phyloP scores from a whole-genome alignment of 2,113 vertebrate genomes.

The Halcyon senegalensis region DNA sequence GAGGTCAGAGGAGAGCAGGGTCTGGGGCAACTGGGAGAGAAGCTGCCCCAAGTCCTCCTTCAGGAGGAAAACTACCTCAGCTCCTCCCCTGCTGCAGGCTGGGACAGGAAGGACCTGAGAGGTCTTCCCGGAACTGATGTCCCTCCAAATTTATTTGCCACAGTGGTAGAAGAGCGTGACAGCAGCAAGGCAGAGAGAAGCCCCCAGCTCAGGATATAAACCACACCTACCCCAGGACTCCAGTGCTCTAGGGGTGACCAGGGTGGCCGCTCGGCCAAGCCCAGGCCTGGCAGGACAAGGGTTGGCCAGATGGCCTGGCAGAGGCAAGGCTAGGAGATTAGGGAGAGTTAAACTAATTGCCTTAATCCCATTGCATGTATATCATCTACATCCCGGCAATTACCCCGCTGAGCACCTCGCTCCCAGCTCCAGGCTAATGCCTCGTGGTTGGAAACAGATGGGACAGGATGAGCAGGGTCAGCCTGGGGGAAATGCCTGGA shows the following conservation, averaged over 20 bases:
- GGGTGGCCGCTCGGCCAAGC: fast-evolving
- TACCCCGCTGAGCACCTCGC: neutral
- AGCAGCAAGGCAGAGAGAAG: neutral
- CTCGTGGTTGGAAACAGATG: neutral
- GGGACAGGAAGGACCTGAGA: neutral
- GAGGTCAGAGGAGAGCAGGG: neutral
- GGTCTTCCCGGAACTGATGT: neutral
- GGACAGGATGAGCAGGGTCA: slow-evolving; percentile 12
- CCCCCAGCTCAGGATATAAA: fast-evolving
- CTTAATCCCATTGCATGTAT: slow-evolving; percentile 50
- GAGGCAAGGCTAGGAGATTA: slow-evolving; percentile 31
- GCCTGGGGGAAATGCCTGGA: neutral
- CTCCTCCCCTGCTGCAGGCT: neutral
- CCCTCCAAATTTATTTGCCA: neutral
- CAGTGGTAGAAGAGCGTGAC: fast-evolving
- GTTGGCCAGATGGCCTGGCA: slow-evolving; percentile 48
- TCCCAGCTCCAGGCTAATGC: slow-evolving; percentile 2
- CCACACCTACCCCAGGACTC: neutral
- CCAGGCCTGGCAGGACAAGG: neutral
- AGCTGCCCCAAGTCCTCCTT: neutral
- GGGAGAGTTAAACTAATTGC: slow-evolving; percentile 58
- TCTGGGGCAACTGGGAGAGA: neutral
- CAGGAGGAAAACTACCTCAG: neutral
- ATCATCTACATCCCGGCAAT: slow-evolving; percentile 48
- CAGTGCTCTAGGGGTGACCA: neutral